Base-by-base conservation (phyloP, 1,140 invertebrate genomes). In the Lepidurus packardi region DNA sequence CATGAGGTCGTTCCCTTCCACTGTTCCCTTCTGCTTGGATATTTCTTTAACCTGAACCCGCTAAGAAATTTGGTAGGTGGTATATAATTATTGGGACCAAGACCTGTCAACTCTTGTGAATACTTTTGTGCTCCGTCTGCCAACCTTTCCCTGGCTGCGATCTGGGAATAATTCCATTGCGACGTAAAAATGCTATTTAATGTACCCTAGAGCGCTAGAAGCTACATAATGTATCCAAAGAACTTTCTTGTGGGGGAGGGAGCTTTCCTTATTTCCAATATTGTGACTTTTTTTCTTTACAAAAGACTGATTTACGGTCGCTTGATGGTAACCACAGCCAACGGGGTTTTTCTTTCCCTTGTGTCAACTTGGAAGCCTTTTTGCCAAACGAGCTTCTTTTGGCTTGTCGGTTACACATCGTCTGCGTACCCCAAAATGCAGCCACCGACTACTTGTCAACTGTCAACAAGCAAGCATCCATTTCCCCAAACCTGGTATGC, bases 381-480 rank as follows among this genome's bases (percentile, higher is more conserved):
- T 16, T 65, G 53, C n/a, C 53, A 65, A 65, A 65, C 53, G 53
- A 65, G 53, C 53, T 65, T 65, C 53, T 65, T 65, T 65, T 65
- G 21, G 13, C 16, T 8, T 65, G 21, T 13, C 53, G 13, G 53
- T 65, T 65, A 7, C 7, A 65, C 53, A 65, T 65, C 53, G 13
- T 65, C 16, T 13, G 16, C 53, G 13, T 21, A 13, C 53, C 53
- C 53, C 16, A n/a, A 65, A 65, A 65, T 21, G 53, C 53, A 65
- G 53, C 53, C 53, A n/a, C 53, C 21, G 53, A 65, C 53, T 65
- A 65, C 53, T 65, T 65, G 53, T 65, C 53, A 65, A 65, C 53
- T 65, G 53, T 65, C 53, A 65, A 65, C 53, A 65, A 65, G 53
- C 53, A 65, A 65, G 53, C 53, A 65, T 65, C 53, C 53, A 65